These are phyloP conservation scores for Peromyscus melanophrys DNA, from an alignment of 2,797 vertebrate genomes.

Conservation along the genomic window DNA sequence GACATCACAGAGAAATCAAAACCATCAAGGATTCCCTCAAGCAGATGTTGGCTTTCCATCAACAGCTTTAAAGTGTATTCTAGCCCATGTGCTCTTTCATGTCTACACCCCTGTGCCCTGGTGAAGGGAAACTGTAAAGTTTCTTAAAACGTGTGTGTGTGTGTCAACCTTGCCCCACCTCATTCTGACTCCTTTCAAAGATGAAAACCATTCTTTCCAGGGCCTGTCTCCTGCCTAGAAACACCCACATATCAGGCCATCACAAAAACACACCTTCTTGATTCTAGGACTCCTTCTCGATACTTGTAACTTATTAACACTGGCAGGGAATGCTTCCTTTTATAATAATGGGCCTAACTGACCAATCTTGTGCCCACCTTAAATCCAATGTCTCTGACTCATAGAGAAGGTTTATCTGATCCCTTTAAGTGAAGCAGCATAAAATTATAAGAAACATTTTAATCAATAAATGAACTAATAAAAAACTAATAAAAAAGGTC, in stretches of 20 bases:
- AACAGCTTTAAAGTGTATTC: background rate
- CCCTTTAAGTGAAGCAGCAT: background rate
- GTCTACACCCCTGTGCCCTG: background rate
- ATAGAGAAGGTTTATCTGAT: conserved; percentile 5
- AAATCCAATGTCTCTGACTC: background rate
- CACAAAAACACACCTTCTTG: background rate
- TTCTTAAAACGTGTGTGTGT: background rate
- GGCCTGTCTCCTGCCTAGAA: background rate
- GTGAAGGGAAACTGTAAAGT: background rate
- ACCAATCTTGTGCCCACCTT: background rate
- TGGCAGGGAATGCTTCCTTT: background rate
- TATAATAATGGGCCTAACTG: background rate
- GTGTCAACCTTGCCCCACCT: background rate
- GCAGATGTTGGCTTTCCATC: background rate
- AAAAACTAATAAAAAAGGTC: background rate
- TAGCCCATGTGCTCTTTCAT: background rate
- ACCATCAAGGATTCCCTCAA: background rate
- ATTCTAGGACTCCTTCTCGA: background rate
- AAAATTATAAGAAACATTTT: background rate
- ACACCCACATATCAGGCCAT: background rate
- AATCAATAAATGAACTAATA: background rate
- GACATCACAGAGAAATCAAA: background rate
- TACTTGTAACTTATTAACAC: background rate
- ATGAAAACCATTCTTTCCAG: background rate
- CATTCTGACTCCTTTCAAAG: background rate